Evolutionary conservation across 2,113 vertebrate species (phyloP).

Genomic region (Tychaedon coryphoeus): DNA sequence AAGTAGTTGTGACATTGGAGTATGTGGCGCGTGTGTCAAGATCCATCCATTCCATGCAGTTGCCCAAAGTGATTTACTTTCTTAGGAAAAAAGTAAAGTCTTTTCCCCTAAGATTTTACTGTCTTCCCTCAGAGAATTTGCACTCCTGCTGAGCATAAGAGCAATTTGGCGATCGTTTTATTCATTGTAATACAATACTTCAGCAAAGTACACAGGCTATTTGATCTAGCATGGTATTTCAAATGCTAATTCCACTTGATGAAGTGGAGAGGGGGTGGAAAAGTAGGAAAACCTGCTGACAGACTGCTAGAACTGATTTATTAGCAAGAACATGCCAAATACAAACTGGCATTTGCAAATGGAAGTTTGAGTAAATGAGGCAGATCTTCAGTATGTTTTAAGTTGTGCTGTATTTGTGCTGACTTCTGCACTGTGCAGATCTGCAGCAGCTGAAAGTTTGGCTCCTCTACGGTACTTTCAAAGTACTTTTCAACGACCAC

Average conservation of each 20-base stretch:
- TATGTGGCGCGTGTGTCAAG: accelerated
- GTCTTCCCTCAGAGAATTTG: background rate
- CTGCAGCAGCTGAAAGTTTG: background rate
- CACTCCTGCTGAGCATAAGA: background rate
- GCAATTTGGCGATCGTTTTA: background rate
- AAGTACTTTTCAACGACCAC: background rate
- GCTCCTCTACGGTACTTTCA: background rate
- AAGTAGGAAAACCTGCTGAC: background rate
- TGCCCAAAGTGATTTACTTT: background rate
- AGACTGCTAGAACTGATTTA: background rate
- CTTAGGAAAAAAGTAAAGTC: background rate
- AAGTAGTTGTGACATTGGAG: background rate
- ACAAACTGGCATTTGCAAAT: background rate
- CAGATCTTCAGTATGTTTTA: background rate
- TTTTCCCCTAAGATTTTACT: background rate
- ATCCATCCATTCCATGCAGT: background rate
- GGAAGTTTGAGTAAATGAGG: background rate
- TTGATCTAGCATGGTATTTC: background rate
- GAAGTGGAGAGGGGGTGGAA: background rate
- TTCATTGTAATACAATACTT: conserved; percentile 24
- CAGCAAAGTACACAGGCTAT: background rate
- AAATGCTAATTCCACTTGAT: background rate
- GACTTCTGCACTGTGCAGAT: background rate
- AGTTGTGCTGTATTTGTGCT: background rate
- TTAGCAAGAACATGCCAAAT: background rate